Conservation (phyloP, 2,888 invertebrate species). For the Drosophila prolongata region DNA sequence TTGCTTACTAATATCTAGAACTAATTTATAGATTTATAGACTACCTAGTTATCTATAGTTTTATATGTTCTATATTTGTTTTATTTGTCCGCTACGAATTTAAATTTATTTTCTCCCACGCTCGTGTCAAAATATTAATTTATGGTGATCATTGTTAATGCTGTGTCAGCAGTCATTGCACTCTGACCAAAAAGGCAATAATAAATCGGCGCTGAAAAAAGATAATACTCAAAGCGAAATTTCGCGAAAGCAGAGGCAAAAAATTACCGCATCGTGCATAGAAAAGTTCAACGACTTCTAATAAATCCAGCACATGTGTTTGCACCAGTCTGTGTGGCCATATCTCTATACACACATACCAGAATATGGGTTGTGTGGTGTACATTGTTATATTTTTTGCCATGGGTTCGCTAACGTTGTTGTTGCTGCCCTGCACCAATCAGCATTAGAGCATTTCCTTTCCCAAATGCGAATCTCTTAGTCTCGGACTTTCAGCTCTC, state of each 20-base stretch:
- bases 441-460: conserved; percentile 65
- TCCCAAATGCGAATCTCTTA: conserved; percentile 20
- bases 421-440: conserved; percentile 74
- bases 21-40: conserved; percentile 11
- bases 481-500: neutral
- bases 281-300: conserved; percentile 77
- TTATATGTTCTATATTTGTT: conserved; percentile 11
- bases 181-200: conserved; percentile 45
- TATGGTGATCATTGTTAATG: conserved; percentile 36
- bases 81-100: conserved; percentile 1
- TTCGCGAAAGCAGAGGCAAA: conserved; percentile 50
- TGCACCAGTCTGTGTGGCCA: conserved; percentile 18
- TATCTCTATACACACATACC: conserved; percentile 13
- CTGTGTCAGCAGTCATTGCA: conserved; percentile 70
- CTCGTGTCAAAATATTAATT: conserved; percentile 35
- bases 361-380: conserved; percentile 27
- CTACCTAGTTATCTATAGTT: neutral
- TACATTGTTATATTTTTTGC: conserved; percentile 34
- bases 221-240: conserved; percentile 68
- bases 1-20: neutral
- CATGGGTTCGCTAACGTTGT: conserved; percentile 48
- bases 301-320: conserved; percentile 54
- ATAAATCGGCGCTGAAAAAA: conserved; percentile 50
- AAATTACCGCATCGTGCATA: conserved; percentile 81
- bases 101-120: conserved; percentile 47